Percentiles rank a stretch among this genome's conserved stretches.
Conservation (phyloP, 2,888 invertebrate genomes). For the Sinhomidia bicolor region DNA sequence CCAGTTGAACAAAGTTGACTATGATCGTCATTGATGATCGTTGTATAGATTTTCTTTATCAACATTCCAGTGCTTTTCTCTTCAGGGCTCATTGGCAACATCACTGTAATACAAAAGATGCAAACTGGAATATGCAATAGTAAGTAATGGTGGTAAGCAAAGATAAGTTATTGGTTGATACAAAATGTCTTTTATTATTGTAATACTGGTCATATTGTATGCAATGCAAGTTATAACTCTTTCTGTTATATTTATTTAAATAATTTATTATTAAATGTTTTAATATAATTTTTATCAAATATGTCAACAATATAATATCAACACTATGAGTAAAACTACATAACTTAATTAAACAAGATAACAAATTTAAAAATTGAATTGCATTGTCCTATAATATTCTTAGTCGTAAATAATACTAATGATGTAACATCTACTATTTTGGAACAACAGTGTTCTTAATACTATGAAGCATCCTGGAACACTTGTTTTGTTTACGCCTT, state of each 20-base stretch:
- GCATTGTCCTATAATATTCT: slow-evolving; percentile 13
- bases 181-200: slow-evolving; percentile 23
- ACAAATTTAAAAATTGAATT: not conserved
- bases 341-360: not conserved
- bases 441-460: slow-evolving; percentile 36
- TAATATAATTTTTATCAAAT: not conserved
- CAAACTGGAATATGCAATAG: not conserved
- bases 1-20: too few relatives aligned
- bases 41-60: too few relatives aligned
- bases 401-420: not conserved
- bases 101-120: not conserved
- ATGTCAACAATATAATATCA: not conserved
- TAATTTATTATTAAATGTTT: too few relatives aligned
- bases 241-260: not conserved
- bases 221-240: not conserved
- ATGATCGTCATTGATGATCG: too few relatives aligned
- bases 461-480: slow-evolving; percentile 40
- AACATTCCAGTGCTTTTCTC: too few relatives aligned
- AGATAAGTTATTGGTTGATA: not conserved
- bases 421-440: not conserved
- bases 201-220: slow-evolving; percentile 22
- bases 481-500: slow-evolving; percentile 34
- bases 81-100: slow-evolving; percentile 24
- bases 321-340: not conserved
- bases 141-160: not conserved